Conservation (phyloP, 2,888 invertebrate species). For the Phorcus lineatus region DNA sequence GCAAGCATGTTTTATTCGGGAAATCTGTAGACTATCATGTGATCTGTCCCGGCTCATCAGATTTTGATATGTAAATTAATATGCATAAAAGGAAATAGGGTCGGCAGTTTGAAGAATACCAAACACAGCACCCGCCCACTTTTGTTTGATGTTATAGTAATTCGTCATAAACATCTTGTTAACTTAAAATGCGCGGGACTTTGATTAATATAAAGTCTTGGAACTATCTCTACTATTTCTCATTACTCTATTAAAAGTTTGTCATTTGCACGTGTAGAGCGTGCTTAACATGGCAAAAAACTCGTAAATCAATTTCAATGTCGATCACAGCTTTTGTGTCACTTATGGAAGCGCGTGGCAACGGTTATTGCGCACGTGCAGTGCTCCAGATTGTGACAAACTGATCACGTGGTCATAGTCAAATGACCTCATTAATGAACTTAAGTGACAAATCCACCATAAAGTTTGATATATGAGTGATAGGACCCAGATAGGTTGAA, state of each 20-base stretch:
- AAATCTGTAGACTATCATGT: no score
- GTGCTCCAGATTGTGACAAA: neutral
- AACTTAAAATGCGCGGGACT: neutral
- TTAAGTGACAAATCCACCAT: neutral
- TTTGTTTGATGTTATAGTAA: neutral
- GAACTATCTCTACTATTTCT: neutral
- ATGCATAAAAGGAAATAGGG: neutral
- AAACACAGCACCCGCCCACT: neutral
- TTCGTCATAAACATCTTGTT: slow-evolving; percentile 15
- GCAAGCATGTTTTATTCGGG: no score
- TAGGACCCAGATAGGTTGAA: neutral
- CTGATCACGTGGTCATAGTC: slow-evolving; percentile 7
- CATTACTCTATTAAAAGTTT: slow-evolving; percentile 9
- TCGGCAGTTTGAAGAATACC: neutral
- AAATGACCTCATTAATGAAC: neutral
- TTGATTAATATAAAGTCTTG: neutral
- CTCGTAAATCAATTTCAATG: slow-evolving; percentile 4
- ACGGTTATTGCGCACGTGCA: slow-evolving; percentile 1
- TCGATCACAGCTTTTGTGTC: slow-evolving; percentile 11
- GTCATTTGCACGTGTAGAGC: slow-evolving; percentile 3
- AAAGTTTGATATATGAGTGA: neutral
- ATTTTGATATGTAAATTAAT: slow-evolving; percentile 4
- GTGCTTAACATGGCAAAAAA: neutral
- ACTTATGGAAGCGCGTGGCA: neutral
- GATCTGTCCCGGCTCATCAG: no score